Percentiles rank a stretch among this genome's conserved stretches.
These are phyloP conservation scores for Drosophila anomalata DNA, from an alignment of 2,888 invertebrate genomes.

Conservation along the genomic window DNA sequence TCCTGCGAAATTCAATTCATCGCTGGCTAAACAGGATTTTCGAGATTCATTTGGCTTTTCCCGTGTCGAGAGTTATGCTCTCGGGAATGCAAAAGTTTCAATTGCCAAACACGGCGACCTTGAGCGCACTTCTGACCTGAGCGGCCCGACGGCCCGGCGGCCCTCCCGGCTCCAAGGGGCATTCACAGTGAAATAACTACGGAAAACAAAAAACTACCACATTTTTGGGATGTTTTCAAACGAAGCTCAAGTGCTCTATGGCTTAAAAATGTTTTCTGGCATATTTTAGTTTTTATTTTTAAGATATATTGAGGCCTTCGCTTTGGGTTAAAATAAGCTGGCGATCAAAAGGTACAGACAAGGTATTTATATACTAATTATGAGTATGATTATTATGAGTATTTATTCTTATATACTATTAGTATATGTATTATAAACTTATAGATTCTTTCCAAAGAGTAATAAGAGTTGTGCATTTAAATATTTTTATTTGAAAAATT, in stretches of 20 bases:
- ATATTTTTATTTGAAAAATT: no score
- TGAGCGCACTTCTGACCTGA: constrained; percentile 49
- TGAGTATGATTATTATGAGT: no score
- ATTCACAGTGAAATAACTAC: background rate
- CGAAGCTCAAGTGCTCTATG: background rate
- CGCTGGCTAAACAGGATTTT: constrained; percentile 4
- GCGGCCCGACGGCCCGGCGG: background rate
- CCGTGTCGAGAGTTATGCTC: constrained; percentile 30
- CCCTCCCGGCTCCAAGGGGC: background rate
- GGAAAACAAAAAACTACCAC: background rate
- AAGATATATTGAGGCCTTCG: no score
- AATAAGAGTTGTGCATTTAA: no score
- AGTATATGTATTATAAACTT: no score
- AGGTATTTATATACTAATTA: no score
- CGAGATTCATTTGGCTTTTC: constrained; percentile 25
- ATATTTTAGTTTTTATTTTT: no score
- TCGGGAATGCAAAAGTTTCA: constrained; percentile 57
- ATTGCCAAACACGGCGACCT: constrained; percentile 51
- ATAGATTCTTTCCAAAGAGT: no score
- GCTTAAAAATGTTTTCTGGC: background rate
- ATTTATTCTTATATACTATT: no score
- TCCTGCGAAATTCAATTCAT: background rate
- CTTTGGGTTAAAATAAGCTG: no score
- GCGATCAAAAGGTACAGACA: no score
- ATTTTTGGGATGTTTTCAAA: background rate